Evolutionary conservation across 2,888 invertebrate genomes (phyloP), one percentile per base, ranked within the genome.

Genomic region (Cistogaster globosa): DNA sequence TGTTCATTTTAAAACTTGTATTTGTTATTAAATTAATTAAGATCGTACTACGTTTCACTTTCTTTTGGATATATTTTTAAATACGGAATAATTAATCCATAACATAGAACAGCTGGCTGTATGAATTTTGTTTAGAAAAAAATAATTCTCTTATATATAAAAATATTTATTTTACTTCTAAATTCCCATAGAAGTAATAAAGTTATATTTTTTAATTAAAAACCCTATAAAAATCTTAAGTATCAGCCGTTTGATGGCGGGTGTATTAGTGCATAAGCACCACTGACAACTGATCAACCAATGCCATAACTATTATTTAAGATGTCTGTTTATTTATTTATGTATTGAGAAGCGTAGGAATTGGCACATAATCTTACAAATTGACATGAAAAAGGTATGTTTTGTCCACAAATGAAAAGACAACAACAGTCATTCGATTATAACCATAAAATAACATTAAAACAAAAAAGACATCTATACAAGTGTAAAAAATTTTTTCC

Each of bases 251-350:
- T 26, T 26, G 48, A 1, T n/a, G 16, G 20, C 20, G 12, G 57
- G 38, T 42, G 6, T 58, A 18, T 51, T 51, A 51, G 2, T 22
- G 4, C 7, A 8, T n/a, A 32, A 65, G 9, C n/a, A 68, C 11
- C 18, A 26, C 4, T 38, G 7, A 38, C 38, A 38, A 38, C 14
- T n/a, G 9, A 12, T 55, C 22, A 4, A 72, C 12, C 60, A 51
- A 60, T 18, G 45, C 9, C n/a, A 67, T 67, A 20, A 45, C 26
- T 20, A 32, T 58, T 76, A 67, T 76, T 48, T 65, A 11, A 45
- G 57, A 57, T 58, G 36, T 67, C 20, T 51, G 48, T 67, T 22
- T 76, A 51, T 67, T 76, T 76, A 42, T 67, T 22, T 76, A 51
- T 67, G 67, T 76, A 42, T 38, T 38, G 38, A 9, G 11, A 11